Conservation (phyloP, 2,797 vertebrate species). For the Girardinus metallicus region DNA sequence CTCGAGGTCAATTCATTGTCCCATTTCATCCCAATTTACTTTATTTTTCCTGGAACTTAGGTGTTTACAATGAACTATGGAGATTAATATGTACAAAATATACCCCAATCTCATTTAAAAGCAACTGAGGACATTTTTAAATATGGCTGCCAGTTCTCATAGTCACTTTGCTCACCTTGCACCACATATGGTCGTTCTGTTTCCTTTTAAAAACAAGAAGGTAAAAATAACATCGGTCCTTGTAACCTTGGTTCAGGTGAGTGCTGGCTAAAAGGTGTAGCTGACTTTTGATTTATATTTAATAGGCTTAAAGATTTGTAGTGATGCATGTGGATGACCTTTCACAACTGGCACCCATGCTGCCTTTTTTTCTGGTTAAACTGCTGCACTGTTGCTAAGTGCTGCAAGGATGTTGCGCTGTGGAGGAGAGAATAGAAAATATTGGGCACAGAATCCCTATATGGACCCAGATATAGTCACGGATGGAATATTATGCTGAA, state of each 20-base stretch:
- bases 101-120: background rate
- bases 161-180: background rate
- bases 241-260: constrained; percentile 67
- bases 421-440: background rate
- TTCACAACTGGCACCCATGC: constrained; percentile 61
- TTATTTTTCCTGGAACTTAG: background rate
- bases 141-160: constrained; percentile 22
- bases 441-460: background rate
- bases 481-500: background rate
- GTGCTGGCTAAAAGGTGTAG: constrained; percentile 57
- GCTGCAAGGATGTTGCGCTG: constrained; percentile 14
- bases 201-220: constrained; percentile 41
- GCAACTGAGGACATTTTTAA: constrained; percentile 17
- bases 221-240: constrained; percentile 64
- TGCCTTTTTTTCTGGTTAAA: constrained; percentile 58
- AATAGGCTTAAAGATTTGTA: constrained; percentile 77
- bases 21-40: background rate
- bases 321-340: constrained; percentile 72
- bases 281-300: constrained; percentile 79
- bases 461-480: background rate
- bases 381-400: background rate
- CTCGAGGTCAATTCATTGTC: background rate
- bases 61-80: background rate
- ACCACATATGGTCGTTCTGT: constrained; percentile 14
- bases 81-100: background rate